Percentiles rank a stretch among this genome's conserved stretches.
These are phyloP conservation scores for Leucophora obtusa DNA, from an alignment of 2,888 invertebrate genomes.

Conservation along the genomic window DNA sequence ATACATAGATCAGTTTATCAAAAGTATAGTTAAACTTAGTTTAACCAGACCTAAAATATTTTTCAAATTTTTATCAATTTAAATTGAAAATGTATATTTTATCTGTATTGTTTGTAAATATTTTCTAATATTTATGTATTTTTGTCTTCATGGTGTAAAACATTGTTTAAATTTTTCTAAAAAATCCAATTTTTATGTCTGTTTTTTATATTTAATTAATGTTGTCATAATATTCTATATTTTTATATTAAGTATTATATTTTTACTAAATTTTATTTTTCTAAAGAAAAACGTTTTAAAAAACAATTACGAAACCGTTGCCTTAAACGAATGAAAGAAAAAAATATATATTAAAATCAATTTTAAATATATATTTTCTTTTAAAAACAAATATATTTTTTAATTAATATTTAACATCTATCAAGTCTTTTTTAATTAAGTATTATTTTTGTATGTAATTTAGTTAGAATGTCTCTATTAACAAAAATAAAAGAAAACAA, in stretches of 20 bases:
- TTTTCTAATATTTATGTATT: constrained; percentile 10
- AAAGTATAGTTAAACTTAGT: constrained; percentile 25
- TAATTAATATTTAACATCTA: not conserved
- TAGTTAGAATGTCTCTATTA: constrained; percentile 46
- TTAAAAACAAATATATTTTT: not conserved
- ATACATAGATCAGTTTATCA: constrained; percentile 6
- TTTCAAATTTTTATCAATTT: not conserved
- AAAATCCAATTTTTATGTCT: constrained; percentile 13
- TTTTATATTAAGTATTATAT: constrained; percentile 42
- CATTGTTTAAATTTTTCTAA: not conserved
- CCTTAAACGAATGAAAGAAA: constrained; percentile 53
- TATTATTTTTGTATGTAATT: constrained; percentile 62
- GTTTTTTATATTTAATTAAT: constrained; percentile 39
- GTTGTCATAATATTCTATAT: constrained; percentile 46
- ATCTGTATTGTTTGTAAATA: not conserved
- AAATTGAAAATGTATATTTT: not conserved
- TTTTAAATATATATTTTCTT: not conserved
- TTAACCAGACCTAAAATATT: constrained; percentile 22
- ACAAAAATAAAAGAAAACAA: constrained; percentile 35
- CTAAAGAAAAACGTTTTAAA: constrained; percentile 9
- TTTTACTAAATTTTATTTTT: constrained; percentile 22
- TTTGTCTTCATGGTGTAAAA: constrained; percentile 6
- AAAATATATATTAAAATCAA: not conserved
- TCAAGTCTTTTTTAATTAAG: constrained; percentile 55
- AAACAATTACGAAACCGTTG: constrained; percentile 30